Evolutionary conservation across 2,113 vertebrate genomes (phyloP).

Genomic region (Pheucticus melanocephalus): DNA sequence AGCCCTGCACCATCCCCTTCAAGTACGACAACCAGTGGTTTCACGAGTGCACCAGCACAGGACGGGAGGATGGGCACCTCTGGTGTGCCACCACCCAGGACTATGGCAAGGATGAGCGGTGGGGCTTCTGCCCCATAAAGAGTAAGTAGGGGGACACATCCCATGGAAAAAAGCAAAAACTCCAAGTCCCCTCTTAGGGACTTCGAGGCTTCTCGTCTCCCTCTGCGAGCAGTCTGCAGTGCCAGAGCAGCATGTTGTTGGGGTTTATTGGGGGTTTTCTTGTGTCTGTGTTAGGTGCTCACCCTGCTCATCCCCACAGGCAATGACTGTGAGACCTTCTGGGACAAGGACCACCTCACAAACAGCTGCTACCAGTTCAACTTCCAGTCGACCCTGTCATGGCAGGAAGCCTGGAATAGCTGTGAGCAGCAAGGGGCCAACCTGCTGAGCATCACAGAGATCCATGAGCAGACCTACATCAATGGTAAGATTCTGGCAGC

Average conservation of each 20-base stretch:
- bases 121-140: slow-evolving; percentile 97
- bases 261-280: background rate
- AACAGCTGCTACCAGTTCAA: slow-evolving; percentile 99
- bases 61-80: slow-evolving; percentile 90
- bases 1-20: slow-evolving; percentile 94
- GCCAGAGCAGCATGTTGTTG: background rate
- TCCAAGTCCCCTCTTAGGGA: rapidly evolving
- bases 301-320: background rate
- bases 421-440: slow-evolving; percentile 94
- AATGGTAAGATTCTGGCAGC: slow-evolving; percentile 76
- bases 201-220: background rate
- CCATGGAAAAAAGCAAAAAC: background rate
- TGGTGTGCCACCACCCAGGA: slow-evolving; percentile 96
- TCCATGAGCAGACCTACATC: slow-evolving; percentile 96
- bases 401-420: slow-evolving; percentile 92
- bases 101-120: slow-evolving; percentile 90
- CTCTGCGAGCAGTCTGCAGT: rapidly evolving
- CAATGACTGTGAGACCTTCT: slow-evolving; percentile 91
- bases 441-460: slow-evolving; percentile 93
- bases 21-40: slow-evolving; percentile 95
- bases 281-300: background rate
- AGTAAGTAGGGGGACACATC: slow-evolving; percentile 72
- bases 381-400: slow-evolving; percentile 91
- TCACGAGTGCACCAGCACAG: slow-evolving; percentile 88
- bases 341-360: slow-evolving; percentile 92